These are phyloP conservation scores for Bungarus multicinctus DNA, from an alignment of 2,113 vertebrate species.

Conservation along the genomic window DNA sequence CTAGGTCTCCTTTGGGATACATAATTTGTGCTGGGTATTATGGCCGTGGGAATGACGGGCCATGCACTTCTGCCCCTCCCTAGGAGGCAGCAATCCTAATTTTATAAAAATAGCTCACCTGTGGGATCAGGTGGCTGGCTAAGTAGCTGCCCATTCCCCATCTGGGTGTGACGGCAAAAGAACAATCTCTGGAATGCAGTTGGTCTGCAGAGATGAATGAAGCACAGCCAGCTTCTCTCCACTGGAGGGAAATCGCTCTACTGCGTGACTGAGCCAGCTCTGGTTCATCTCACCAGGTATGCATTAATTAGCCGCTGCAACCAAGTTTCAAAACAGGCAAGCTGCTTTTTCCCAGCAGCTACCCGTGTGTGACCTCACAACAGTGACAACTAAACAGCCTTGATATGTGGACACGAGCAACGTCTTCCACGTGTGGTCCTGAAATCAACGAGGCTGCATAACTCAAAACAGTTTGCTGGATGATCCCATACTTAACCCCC, in stretches of 20 bases:
- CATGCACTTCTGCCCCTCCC: neutral
- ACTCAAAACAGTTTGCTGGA: neutral
- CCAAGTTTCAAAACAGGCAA: constrained; percentile 20
- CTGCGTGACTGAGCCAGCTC: constrained; percentile 18
- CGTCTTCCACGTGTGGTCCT: neutral
- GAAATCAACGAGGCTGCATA: neutral
- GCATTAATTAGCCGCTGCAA: constrained; percentile 41
- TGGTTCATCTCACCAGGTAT: constrained; percentile 44
- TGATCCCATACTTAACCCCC: neutral
- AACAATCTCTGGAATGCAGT: constrained; percentile 30
- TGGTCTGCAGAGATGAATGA: constrained; percentile 25
- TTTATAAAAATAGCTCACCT: constrained; percentile 15
- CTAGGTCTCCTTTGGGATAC: neutral
- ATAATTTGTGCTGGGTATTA: neutral
- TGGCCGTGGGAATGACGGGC: neutral
- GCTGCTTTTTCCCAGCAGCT: constrained; percentile 22
- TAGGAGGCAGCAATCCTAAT: constrained; percentile 20
- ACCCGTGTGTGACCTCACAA: constrained; percentile 12
- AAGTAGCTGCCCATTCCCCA: constrained; percentile 6
- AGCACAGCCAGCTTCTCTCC: neutral
- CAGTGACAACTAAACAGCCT: neutral
- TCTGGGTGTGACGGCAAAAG: constrained; percentile 20
- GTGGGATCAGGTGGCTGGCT: constrained; percentile 34
- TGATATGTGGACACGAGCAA: neutral
- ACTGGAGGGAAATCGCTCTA: constrained; percentile 17